Percentiles rank a stretch among this genome's conserved stretches.
Evolutionary conservation across 2,113 vertebrate genomes (phyloP).

Genomic region (Oryzias javanicus): DNA sequence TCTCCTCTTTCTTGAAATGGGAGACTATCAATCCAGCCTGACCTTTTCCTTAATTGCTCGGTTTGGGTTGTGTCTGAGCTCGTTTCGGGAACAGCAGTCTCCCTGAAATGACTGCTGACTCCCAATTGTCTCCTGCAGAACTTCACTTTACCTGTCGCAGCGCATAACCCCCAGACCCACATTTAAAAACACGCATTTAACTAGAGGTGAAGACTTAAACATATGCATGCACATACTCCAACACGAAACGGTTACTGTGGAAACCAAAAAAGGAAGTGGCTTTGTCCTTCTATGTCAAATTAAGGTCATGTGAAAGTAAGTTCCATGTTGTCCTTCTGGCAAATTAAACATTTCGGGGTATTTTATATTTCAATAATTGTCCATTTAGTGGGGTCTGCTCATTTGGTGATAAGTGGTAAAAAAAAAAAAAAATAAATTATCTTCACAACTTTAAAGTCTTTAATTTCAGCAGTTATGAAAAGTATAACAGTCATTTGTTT

Average conservation of each 20-base stretch:
- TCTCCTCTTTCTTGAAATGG: constrained; percentile 55
- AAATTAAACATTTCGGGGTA: not conserved
- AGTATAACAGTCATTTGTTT: too few relatives aligned
- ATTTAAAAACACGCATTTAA: constrained; percentile 24
- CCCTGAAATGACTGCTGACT: constrained; percentile 65
- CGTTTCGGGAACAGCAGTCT: constrained; percentile 51
- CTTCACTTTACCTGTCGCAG: constrained; percentile 46
- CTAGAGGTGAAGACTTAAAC: constrained; percentile 15
- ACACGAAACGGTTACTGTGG: constrained; percentile 7
- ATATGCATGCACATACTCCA: not conserved
- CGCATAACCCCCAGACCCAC: constrained; percentile 37
- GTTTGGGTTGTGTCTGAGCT: constrained; percentile 70
- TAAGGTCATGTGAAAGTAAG: constrained; percentile 30
- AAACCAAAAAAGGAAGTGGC: constrained; percentile 30
- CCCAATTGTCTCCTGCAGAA: constrained; percentile 61
- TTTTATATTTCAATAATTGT: not conserved
- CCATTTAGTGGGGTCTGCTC: too few relatives aligned
- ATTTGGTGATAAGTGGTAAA: too few relatives aligned
- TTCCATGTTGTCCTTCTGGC: constrained; percentile 3
- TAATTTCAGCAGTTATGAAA: too few relatives aligned
- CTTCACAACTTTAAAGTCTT: too few relatives aligned
- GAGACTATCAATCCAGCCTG: constrained; percentile 68
- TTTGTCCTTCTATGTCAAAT: constrained; percentile 29
- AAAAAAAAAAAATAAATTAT: too few relatives aligned
- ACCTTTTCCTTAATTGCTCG: constrained; percentile 80